phyloP scores from a whole-genome alignment of 2,797 vertebrate genomes.

The Morelia viridis region DNA sequence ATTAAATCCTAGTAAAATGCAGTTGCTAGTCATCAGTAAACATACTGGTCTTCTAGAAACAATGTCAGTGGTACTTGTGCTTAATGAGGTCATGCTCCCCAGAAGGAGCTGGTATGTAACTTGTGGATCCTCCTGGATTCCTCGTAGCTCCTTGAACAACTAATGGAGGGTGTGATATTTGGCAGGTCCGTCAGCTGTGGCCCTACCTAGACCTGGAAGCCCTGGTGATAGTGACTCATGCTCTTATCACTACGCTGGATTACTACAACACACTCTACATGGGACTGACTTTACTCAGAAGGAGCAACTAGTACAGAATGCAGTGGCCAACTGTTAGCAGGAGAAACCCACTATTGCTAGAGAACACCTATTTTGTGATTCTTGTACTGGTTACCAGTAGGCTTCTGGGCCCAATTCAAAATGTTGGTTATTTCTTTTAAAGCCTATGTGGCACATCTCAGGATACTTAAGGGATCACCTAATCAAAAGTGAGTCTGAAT shows the following conservation, averaged over 20 bases:
- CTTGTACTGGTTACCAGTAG: background rate
- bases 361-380: background rate
- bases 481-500: background rate
- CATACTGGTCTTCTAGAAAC: background rate
- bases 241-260: background rate
- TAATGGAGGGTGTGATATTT: background rate
- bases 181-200: background rate
- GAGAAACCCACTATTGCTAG: background rate
- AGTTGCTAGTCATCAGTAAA: too few species aligned
- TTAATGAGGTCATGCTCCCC: background rate
- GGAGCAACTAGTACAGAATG: background rate
- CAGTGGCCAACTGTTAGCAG: background rate
- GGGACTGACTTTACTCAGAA: background rate
- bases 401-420: background rate
- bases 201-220: background rate
- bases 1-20: too few species aligned
- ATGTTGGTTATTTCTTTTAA: background rate
- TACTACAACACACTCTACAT: background rate
- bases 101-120: background rate
- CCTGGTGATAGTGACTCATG: background rate
- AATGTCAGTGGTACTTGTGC: background rate
- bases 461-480: background rate
- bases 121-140: background rate
- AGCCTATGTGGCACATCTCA: background rate
- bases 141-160: background rate